Base-by-base conservation (phyloP, 2,888 invertebrate genomes). In the Eupithecia dodoneata region DNA sequence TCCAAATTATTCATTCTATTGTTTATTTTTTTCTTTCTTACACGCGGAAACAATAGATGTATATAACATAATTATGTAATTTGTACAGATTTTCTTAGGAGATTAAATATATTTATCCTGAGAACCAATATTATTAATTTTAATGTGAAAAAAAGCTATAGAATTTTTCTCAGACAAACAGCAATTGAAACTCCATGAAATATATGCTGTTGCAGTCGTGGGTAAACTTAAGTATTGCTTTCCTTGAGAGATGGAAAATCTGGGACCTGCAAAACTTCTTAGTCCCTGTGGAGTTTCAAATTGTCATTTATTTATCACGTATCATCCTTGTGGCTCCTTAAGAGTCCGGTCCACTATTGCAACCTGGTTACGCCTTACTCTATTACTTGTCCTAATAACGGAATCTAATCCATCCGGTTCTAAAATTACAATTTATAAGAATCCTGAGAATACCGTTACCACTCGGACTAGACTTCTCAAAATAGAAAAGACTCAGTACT, bases 321-420 rank as follows among this genome's bases (percentile, higher is more conserved):
- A 18, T 59, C 18, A 59, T 59, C 59, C 59, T 59, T 18, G 59
- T n/a, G 59, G 59, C 18, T 18, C 59, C 18, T 18, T 18, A 59
- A 59, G 59, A 59, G 18, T 59, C 59, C 18, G 18, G 18, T 59
- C 59, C 18, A 59, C 59, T 18, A 10, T 18, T 59, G 59, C 59
- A 59, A 59, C 18, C 18, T 59, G 55, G 55, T 59, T 59, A 18
- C 7, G 59, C 59, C 10, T 18, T 18, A 59, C 12, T 30, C 12
- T 63, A 12, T 30, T 63, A 63, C 30, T 63, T 0, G 30, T 63
- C 30, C 30, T 63, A 30, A 63, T 63, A 63, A 63, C 63, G 42
- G 15, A 15, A 66, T 66, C 66, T 66, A 63, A 63, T 63, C 63
- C 15, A 66, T 66, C 42, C 66, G 66, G 66, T 66, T 66, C 42